These are phyloP conservation scores for Drosophila orena DNA, from an alignment of 1,140 invertebrate species.

Conservation along the genomic window DNA sequence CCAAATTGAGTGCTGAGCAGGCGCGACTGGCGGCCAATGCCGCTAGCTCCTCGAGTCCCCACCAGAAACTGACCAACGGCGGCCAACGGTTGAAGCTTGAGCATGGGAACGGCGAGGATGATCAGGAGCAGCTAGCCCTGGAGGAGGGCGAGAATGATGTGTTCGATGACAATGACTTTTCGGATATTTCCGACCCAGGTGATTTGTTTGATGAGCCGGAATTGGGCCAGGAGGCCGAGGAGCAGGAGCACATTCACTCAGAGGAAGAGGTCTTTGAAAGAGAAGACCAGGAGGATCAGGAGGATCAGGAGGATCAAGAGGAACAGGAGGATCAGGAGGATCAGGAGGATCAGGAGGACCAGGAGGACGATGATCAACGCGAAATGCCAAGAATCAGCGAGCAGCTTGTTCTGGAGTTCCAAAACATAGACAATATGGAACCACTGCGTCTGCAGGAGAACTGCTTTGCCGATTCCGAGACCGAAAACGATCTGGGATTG, in stretches of 20 bases:
- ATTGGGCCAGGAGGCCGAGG: conserved; percentile 25
- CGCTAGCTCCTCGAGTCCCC: background rate
- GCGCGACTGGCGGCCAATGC: conserved; percentile 59
- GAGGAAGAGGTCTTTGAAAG: conserved; percentile 1
- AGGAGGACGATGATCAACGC: background rate
- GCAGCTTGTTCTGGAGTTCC: conserved; percentile 66
- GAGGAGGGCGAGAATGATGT: conserved; percentile 64
- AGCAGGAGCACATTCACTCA: conserved; percentile 8
- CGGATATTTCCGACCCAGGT: conserved; percentile 83
- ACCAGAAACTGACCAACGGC: conserved; percentile 58
- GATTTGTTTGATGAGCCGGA: conserved; percentile 70
- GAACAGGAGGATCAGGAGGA: background rate
- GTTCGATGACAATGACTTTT: conserved; percentile 83
- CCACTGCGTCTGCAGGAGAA: conserved; percentile 77
- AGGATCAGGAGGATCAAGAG: background rate
- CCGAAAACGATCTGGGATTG: conserved; percentile 61
- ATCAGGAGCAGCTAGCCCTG: conserved; percentile 17
- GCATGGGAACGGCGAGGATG: conserved; percentile 64
- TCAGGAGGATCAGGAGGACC: background rate
- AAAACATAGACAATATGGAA: conserved; percentile 76
- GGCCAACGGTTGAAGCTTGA: conserved; percentile 75
- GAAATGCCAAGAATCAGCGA: conserved; percentile 41
- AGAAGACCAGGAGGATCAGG: background rate
- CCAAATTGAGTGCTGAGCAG: conserved; percentile 86
- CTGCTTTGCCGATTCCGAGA: conserved; percentile 73